Evolutionary conservation across 2,113 vertebrate species (phyloP), one percentile per base, ranked within the genome.

Genomic region (Onychostruthus taczanowskii): DNA sequence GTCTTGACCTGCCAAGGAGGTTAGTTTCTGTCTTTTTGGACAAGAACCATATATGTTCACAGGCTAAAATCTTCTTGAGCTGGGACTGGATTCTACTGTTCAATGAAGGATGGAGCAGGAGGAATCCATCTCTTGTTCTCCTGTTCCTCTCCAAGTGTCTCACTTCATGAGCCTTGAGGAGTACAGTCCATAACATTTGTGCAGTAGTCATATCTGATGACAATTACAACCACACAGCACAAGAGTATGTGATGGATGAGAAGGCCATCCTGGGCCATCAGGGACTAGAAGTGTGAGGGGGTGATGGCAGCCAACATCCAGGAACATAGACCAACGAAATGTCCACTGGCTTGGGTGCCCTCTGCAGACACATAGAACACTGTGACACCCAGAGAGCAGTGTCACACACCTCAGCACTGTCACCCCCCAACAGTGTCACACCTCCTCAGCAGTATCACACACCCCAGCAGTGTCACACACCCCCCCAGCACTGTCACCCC

Each of bases 321-420:
- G 50, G 13, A 10, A 19, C 37, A 7, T 0, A 1, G 22, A 37
- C 13, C 24, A 14, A 3, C 0, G 1, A 22, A 23, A 61, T 9
- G 10, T 19, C 11, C 14, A 1, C 21, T 9, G 22, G 11, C 20
- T 16, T 8, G 30, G 23, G 3, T 22, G 28, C 11, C 41, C 30
- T 64, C 3, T 2, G 15, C 33, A 14, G 17, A 10, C n/a, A 27
- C 14, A 7, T 2, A 59, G 30, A 49, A 31, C 21, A 13, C 35
- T 18, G 41, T 0, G 4, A 14, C 8, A 35, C 33, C 7, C 2
- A 0, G 17, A 6, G 18, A 58, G 64, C 52, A 22, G 0, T 23
- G 24, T 24, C 69, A 55, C 47, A 19, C 7, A 2, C 11, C 37
- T 16, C 55, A 47, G 27, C 43, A 5, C 0, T 31, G 27, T 12